Evolutionary conservation across 1,140 invertebrate species (phyloP).

Genomic region (Brachionus rubens): DNA sequence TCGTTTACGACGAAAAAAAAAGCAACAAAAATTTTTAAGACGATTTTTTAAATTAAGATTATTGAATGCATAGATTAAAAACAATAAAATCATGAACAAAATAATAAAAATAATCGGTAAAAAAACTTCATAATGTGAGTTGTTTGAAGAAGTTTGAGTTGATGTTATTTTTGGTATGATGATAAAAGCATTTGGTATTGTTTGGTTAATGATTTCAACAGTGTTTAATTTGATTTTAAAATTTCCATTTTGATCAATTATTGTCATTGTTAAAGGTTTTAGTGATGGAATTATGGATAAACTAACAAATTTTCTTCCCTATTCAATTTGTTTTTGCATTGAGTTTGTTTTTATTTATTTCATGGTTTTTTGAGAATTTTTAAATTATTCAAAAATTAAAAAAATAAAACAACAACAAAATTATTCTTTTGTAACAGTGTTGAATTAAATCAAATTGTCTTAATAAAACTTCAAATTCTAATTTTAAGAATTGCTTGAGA

Average conservation of each 20-base stretch:
- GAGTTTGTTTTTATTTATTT: no score
- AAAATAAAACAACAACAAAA: no score
- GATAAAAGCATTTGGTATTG: background rate
- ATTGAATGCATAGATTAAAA: constrained; percentile 35
- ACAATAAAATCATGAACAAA: constrained; percentile 18
- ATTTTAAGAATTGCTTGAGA: no score
- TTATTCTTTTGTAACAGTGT: no score
- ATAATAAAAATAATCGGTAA: constrained; percentile 38
- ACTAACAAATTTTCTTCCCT: no score
- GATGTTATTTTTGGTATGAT: background rate
- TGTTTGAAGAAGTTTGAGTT: background rate
- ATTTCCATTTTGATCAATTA: background rate
- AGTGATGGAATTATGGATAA: no score
- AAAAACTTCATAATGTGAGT: constrained; percentile 3
- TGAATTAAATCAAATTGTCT: no score
- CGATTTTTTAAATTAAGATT: constrained; percentile 20
- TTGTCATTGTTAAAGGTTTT: background rate
- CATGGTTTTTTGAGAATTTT: no score
- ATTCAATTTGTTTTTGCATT: no score
- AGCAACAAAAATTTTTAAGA: background rate
- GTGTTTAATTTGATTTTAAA: background rate
- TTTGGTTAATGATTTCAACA: constrained; percentile 1
- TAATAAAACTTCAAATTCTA: no score
- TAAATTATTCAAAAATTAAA: no score
- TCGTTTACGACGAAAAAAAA: constrained; percentile 15